phyloP scores from a whole-genome alignment of 2,113 vertebrate species.

The Meleagris gallopavo region DNA sequence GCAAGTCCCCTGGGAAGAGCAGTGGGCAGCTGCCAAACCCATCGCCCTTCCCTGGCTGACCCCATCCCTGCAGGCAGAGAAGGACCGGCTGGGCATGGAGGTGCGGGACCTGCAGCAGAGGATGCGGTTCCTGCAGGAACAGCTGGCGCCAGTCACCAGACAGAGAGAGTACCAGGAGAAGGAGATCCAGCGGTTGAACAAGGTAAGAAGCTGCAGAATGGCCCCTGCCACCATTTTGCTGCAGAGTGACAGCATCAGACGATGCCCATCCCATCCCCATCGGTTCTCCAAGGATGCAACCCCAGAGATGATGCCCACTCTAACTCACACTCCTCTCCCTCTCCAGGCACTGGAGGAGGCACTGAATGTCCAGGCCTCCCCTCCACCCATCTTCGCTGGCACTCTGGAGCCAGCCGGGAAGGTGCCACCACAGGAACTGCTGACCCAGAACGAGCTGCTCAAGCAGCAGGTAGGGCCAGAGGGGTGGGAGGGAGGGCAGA shows the following conservation, averaged over 20 bases:
- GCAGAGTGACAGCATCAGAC: background rate
- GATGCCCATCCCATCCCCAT: background rate
- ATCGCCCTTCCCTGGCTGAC: background rate
- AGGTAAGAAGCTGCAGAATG: slow-evolving; percentile 71
- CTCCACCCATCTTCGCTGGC: slow-evolving; percentile 78
- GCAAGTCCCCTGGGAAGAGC: slow-evolving; percentile 54
- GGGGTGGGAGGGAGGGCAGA: background rate
- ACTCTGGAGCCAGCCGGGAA: slow-evolving; percentile 79
- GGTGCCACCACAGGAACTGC: slow-evolving; percentile 88
- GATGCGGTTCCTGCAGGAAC: slow-evolving; percentile 91
- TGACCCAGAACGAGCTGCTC: slow-evolving; percentile 91
- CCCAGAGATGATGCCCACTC: background rate
- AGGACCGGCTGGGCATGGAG: slow-evolving; percentile 89
- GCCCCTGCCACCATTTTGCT: background rate
- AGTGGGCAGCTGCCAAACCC: background rate
- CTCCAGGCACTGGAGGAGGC: slow-evolving; percentile 92
- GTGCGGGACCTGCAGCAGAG: slow-evolving; percentile 92
- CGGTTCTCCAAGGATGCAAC: background rate
- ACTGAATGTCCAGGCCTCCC: slow-evolving; percentile 87
- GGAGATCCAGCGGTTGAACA: slow-evolving; percentile 95
- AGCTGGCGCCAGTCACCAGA: slow-evolving; percentile 89
- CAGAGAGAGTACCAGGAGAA: slow-evolving; percentile 96
- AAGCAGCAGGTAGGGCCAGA: slow-evolving; percentile 84
- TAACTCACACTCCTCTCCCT: background rate
- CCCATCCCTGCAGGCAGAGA: slow-evolving; percentile 82